Evolutionary conservation across 2,888 invertebrate genomes (phyloP).

Genomic region (Plebejus argus): DNA sequence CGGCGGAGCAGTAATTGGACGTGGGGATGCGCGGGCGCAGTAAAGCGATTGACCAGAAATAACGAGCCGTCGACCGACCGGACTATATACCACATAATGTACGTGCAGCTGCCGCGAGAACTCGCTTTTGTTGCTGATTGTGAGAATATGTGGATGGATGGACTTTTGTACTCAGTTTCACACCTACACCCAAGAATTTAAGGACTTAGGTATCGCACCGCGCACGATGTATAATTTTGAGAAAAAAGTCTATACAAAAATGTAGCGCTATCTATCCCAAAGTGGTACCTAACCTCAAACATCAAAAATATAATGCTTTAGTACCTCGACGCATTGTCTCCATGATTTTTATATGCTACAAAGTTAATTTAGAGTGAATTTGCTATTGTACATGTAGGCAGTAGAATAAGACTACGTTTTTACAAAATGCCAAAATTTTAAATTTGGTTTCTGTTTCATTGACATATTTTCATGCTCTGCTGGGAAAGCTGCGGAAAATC

Average conservation of each 20-base stretch:
- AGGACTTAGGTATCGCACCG: neutral
- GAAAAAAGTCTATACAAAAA: neutral
- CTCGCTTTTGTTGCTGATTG: slow-evolving; percentile 54
- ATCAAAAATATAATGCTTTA: no score
- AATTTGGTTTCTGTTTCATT: neutral
- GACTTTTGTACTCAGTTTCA: neutral
- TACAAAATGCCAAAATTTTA: neutral
- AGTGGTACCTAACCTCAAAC: no score
- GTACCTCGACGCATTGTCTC: no score
- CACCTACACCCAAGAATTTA: neutral
- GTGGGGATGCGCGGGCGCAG: slow-evolving; percentile 78
- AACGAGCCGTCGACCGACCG: slow-evolving; percentile 68
- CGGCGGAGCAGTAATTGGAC: slow-evolving; percentile 79
- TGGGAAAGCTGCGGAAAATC: neutral
- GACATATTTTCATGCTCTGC: neutral
- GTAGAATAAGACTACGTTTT: neutral
- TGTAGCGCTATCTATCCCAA: no score
- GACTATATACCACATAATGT: slow-evolving; percentile 59
- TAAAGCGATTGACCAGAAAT: slow-evolving; percentile 81
- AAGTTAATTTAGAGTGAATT: no score
- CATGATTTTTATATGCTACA: no score
- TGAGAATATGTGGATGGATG: slow-evolving; percentile 10
- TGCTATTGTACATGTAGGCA: neutral
- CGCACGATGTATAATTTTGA: neutral
- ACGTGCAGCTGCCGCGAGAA: slow-evolving; percentile 70